Conservation (phyloP, 2,888 invertebrate genomes). For the Brachynemurus nebulosus region DNA sequence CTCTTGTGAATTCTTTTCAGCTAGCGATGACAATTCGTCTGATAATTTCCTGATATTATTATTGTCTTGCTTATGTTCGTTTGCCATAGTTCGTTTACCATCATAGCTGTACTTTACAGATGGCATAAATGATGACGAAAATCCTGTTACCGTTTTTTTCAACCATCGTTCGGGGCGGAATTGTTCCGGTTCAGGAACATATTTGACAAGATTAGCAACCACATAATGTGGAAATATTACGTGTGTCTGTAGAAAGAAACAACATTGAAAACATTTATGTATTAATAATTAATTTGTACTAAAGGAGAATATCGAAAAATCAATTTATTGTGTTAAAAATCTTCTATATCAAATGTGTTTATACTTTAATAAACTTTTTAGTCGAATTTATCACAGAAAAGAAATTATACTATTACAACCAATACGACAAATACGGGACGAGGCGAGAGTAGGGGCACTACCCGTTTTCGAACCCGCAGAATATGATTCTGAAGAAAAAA, state of each 20-base stretch:
- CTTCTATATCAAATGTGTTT: too few species aligned
- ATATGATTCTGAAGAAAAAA: too few species aligned
- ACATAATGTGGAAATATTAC: conserved; percentile 68
- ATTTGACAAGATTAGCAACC: conserved; percentile 55
- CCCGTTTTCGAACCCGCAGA: too few species aligned
- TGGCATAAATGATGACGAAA: too few species aligned
- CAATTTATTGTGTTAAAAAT: neutral
- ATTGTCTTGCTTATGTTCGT: conserved; percentile 10
- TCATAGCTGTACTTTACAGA: too few species aligned
- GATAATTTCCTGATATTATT: neutral
- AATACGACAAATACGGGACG: too few species aligned
- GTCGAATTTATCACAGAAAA: too few species aligned
- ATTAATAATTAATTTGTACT: conserved; percentile 1
- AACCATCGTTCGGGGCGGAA: conserved; percentile 72
- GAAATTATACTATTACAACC: too few species aligned
- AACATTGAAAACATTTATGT: neutral
- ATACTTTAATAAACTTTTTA: too few species aligned
- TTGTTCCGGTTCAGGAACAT: conserved; percentile 53
- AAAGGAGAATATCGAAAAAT: neutral
- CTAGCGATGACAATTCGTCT: neutral
- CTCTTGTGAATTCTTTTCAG: conserved; percentile 18
- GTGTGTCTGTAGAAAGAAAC: conserved; percentile 46
- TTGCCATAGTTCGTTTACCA: too few species aligned
- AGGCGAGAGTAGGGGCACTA: too few species aligned
- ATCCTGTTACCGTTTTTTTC: conserved; percentile 38